Base-by-base conservation (phyloP, 2,888 invertebrate genomes). In the Drepana falcataria region DNA sequence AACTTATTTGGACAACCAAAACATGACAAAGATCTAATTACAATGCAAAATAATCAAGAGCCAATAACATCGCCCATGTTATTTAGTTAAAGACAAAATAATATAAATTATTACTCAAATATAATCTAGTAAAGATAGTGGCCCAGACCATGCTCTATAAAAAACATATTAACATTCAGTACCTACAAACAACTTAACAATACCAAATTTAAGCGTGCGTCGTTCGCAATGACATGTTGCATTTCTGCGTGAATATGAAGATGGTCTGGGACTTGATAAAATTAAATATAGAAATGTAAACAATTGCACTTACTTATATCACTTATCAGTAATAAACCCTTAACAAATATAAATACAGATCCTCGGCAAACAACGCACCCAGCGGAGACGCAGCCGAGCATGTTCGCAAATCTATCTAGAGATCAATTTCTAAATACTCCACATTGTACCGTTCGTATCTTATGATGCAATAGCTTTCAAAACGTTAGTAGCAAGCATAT, bases 281-380 rank as follows among this genome's bases (percentile, higher is more conserved):
- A 6, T 44, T 9, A 44, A 44, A 35, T 35, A 49, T 37, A 49
- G n/a, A 47, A 54, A 55, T 55, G 35, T 48, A 55, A 55, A 54
- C 70, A 73, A 75, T 75, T 75, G 73, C 74, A 73, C 75, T 75
- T 75, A 75, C 51, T 69, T 59, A 64, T 72, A 75, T 73, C 72
- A 73, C 72, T 73, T 69, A 71, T 54, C 55, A 53, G 41, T 35
- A 35, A 53, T 51, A 53, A 51, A 44, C 9, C 2, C 44, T 44
- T 44, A 40, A 44, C 44, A 44, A 2, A 44, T 44, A 44, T 9
- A 44, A 44, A 44, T 9, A 44, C 41, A 41, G 9, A 44, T n/a
- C n/a, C n/a, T 44, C 44, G 44, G 2, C 9, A 9, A 9, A 6
- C 2, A 44, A 44, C 44, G 44, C 44, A 44, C 6, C 44, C 44